phyloP scores from a whole-genome alignment of 2,888 invertebrate genomes.

The Noctuana brunneofusca region DNA sequence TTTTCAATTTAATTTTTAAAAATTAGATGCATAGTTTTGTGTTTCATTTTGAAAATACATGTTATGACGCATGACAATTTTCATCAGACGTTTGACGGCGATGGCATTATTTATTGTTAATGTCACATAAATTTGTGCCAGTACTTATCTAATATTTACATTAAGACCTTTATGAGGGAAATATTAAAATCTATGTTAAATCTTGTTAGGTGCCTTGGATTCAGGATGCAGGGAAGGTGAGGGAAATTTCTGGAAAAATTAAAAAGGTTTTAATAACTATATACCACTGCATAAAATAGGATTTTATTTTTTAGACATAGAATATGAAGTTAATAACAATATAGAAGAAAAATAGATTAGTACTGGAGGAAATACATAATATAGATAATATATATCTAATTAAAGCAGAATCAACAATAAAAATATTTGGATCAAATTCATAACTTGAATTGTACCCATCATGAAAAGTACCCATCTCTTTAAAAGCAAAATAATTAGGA shows the following conservation, averaged over 20 bases:
- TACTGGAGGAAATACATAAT: not conserved
- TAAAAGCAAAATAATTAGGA: not conserved
- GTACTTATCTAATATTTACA: not conserved
- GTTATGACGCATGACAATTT: not conserved
- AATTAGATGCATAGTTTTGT: not conserved
- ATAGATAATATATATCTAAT: not conserved
- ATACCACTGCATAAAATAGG: slow-evolving; percentile 28
- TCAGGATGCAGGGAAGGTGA: slow-evolving; percentile 8
- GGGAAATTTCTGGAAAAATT: slow-evolving; percentile 34
- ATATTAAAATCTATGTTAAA: not conserved
- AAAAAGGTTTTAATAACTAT: slow-evolving; percentile 2
- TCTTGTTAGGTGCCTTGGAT: not conserved
- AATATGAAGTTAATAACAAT: slow-evolving; percentile 61
- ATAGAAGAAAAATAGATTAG: slow-evolving; percentile 8
- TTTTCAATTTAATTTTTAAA: not conserved
- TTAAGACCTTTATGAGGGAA: not conserved
- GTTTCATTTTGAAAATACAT: not conserved
- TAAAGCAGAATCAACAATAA: slow-evolving; percentile 16
- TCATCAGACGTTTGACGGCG: not conserved
- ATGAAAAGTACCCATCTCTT: too few relatives aligned
- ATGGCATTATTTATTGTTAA: not conserved
- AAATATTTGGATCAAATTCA: not conserved
- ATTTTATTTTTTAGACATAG: slow-evolving; percentile 45
- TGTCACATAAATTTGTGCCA: not conserved
- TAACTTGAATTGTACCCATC: too few relatives aligned